A percentile compares a stretch with the other conserved stretches of the same genome.
Conservation (phyloP, 1,140 invertebrate species). For the Caenorhabditis latens region DNA sequence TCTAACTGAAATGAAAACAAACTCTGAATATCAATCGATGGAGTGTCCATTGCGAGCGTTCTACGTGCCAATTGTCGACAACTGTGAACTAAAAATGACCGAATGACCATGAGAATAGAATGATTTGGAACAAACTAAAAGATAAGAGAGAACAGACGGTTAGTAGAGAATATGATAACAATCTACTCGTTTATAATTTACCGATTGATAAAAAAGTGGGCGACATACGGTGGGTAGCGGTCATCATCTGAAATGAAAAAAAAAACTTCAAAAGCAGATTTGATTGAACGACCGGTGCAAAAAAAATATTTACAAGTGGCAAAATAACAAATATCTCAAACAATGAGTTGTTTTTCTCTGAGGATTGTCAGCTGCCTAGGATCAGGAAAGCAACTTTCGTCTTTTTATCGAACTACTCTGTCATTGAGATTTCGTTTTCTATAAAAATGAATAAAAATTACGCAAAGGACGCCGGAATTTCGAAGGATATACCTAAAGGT, state of each 20-base stretch:
- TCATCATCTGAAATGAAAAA: not conserved
- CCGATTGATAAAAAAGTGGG: not conserved
- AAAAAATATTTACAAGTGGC: too few relatives aligned
- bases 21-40: conserved; percentile 59
- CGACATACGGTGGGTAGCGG: not conserved
- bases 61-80: conserved; percentile 6
- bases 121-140: not conserved
- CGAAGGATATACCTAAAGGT: too few relatives aligned
- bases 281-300: not conserved
- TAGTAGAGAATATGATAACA: not conserved
- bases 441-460: too few relatives aligned
- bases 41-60: conserved; percentile 39
- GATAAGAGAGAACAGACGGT: not conserved
- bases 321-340: not conserved
- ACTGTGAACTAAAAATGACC: conserved; percentile 5
- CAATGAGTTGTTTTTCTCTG: not conserved
- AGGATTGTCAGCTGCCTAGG: conserved; percentile 10
- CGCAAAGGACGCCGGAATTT: too few relatives aligned
- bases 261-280: not conserved
- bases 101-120: not conserved
- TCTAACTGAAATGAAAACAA: not conserved
- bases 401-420: too few relatives aligned
- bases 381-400: too few relatives aligned
- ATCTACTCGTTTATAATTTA: not conserved
- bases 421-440: too few relatives aligned